Percentiles rank a stretch among this genome's conserved stretches.
phyloP scores from a whole-genome alignment of 2,888 invertebrate genomes.

The Drosophila emarginata region DNA sequence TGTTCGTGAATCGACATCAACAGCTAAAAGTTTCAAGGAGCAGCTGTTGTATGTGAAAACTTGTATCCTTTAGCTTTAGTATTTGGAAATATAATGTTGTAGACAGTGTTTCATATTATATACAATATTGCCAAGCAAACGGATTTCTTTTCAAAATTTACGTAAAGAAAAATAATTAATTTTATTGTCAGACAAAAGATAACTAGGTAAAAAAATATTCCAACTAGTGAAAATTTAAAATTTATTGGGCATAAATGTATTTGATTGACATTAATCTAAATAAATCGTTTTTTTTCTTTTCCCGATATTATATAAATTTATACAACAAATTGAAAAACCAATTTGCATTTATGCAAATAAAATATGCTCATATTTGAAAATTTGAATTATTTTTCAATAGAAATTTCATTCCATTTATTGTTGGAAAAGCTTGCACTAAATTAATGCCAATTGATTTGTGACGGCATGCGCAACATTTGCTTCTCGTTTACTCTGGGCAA shows the following conservation, averaged over 20 bases:
- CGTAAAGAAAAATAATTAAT: too few relatives aligned
- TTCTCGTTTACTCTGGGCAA: slow-evolving; percentile 39
- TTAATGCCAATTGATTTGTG: slow-evolving; percentile 68
- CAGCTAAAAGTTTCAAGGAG: background rate
- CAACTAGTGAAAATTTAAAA: too few relatives aligned
- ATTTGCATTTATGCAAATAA: background rate
- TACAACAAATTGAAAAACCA: background rate
- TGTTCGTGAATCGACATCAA: slow-evolving; percentile 17
- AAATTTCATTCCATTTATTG: background rate
- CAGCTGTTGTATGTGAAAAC: slow-evolving; percentile 16
- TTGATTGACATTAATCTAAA: too few relatives aligned
- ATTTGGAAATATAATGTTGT: background rate
- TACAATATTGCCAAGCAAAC: background rate
- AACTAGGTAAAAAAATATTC: too few relatives aligned
- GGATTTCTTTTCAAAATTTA: background rate
- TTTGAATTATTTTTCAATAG: background rate
- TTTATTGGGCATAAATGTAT: too few relatives aligned
- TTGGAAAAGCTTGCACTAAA: slow-evolving; percentile 32
- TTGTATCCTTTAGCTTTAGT: slow-evolving; percentile 1
- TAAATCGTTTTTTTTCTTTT: too few relatives aligned
- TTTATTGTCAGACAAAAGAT: too few relatives aligned
- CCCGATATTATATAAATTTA: background rate
- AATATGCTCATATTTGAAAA: background rate
- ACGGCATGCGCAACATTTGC: slow-evolving; percentile 41
- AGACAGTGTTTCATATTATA: background rate